phyloP scores from a whole-genome alignment of 2,113 vertebrate species.

The Gallinago paraguaiae region DNA sequence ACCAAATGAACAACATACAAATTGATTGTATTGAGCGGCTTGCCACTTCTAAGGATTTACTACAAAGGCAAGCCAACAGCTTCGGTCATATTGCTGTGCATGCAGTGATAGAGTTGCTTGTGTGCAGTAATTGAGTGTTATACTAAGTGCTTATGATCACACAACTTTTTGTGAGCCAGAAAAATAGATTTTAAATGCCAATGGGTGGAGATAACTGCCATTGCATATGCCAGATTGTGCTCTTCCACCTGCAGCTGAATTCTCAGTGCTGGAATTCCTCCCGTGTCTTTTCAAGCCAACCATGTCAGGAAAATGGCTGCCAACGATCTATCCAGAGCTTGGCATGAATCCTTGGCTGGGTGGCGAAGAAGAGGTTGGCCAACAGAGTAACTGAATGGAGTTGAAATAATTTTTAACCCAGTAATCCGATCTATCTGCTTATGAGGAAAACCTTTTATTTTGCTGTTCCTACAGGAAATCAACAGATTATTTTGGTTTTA shows the following conservation, averaged over 20 bases:
- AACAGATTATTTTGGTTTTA: neutral
- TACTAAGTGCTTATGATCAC: neutral
- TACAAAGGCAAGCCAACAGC: neutral
- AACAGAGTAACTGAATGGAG: constrained; percentile 7
- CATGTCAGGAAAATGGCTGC: constrained; percentile 54
- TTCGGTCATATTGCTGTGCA: neutral
- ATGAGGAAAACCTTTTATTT: constrained; percentile 1
- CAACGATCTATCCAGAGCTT: constrained; percentile 45
- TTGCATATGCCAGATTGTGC: neutral
- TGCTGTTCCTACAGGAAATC: neutral
- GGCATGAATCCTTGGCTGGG: constrained; percentile 24
- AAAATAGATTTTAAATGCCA: neutral
- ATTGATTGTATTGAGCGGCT: neutral
- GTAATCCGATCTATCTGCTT: constrained; percentile 26
- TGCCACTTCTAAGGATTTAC: neutral
- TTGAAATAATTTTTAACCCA: constrained; percentile 40
- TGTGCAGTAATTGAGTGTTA: neutral
- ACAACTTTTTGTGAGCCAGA: constrained; percentile 1
- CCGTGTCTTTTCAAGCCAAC: constrained; percentile 22
- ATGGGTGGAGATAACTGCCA: neutral
- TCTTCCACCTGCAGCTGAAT: constrained; percentile 60
- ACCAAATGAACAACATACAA: neutral
- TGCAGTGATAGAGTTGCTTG: neutral
- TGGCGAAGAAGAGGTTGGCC: constrained; percentile 9
- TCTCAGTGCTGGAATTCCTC: constrained; percentile 39